phyloP scores from a whole-genome alignment of 2,113 vertebrate genomes.

The Miniopterus natalensis region DNA sequence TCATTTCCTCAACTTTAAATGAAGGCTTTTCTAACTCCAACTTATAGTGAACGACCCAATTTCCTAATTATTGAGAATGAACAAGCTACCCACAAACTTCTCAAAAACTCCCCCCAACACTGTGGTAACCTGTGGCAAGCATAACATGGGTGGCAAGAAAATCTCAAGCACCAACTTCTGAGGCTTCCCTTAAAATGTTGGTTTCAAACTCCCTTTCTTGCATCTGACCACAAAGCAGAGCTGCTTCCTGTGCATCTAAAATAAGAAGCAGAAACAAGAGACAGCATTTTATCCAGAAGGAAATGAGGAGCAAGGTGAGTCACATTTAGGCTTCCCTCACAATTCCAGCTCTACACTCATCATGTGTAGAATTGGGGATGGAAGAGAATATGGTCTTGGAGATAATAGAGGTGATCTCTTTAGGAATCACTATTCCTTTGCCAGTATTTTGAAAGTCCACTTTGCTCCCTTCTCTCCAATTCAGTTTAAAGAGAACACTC shows the following conservation, averaged over 20 bases:
- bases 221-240: slow-evolving; percentile 60
- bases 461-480: not conserved
- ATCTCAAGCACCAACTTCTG: slow-evolving; percentile 26
- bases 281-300: not conserved
- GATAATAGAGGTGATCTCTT: not conserved
- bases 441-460: not conserved
- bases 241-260: slow-evolving; percentile 66
- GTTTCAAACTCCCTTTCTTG: slow-evolving; percentile 8
- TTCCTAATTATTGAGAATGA: slow-evolving; percentile 75
- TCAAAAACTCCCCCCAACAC: not conserved
- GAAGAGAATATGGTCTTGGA: not conserved
- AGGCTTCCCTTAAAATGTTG: slow-evolving; percentile 2
- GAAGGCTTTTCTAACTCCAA: slow-evolving; percentile 56
- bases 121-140: slow-evolving; percentile 47
- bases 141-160: slow-evolving; percentile 18
- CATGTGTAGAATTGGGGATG: not conserved
- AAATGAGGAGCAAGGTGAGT: not conserved
- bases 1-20: slow-evolving; percentile 77
- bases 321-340: not conserved
- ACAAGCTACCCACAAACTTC: slow-evolving; percentile 70
- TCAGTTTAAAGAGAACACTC: not conserved
- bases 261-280: not conserved
- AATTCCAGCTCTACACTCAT: not conserved
- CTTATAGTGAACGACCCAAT: slow-evolving; percentile 62
- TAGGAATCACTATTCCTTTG: not conserved